Base-by-base conservation (phyloP, 2,888 invertebrate species). In the Listrodromus nycthemerus region DNA sequence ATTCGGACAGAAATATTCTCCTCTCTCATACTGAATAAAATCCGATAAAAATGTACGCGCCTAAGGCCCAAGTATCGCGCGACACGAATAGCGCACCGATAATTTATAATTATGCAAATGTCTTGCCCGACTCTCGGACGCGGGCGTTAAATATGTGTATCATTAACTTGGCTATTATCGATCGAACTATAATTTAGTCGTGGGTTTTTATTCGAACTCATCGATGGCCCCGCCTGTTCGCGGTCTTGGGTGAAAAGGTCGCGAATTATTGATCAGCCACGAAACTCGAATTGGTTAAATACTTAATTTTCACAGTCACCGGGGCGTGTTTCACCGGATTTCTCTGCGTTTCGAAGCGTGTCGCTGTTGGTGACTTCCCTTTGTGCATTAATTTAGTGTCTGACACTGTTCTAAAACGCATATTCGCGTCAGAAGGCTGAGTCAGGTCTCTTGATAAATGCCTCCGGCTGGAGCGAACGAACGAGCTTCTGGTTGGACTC, bases 361-460 rank as follows among this genome's bases (percentile, higher is more conserved):
- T 7, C 27, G 24, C 27, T 27, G 30, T 27, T 6, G 16, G n/a
- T 30, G n/a, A 61, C 16, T 61, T 27, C 58, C 50, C 79, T 75
- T 70, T 79, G 83, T 83, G 80, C 66, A 71, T 80, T 70, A 80
- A 80, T 83, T 69, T 76, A 67, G 41, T 61, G 52, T 66, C 61
- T 33, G 80, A 80, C 80, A 80, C 27, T 1, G 58, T 16, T 76
- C 61, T 73, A 52, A 75, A 83, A 76, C 61, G 80, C 83, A 76
- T 76, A 83, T 83, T 71, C 55, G 69, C 66, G 24, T 67, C 61
- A 73, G 66, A 76, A 52, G 61, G 80, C 75, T 76, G 80, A 76
- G 66, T 80, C 80, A 67, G 67, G 66, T 52, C 33, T 58, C 45
- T 66, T 70, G 75, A 83, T 65, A 80, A 58, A 79, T 71, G 63